Conservation (phyloP, 2,888 invertebrate species). For the Theodoxus fluviatilis region DNA sequence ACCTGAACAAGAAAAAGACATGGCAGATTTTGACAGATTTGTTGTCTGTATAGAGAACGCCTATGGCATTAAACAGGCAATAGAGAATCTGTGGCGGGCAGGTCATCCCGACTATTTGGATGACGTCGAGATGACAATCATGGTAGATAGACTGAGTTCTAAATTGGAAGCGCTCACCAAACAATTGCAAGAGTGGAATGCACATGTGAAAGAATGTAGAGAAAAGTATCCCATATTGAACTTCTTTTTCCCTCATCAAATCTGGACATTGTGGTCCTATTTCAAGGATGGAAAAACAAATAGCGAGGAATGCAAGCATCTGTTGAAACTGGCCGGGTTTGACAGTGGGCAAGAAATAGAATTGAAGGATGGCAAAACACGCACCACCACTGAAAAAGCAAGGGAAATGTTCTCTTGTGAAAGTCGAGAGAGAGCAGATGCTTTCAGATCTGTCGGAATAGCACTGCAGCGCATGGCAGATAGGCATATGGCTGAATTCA, state of each 20-base stretch:
- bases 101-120: constrained; percentile 14
- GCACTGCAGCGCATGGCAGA: too few relatives aligned
- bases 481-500: constrained; percentile 32
- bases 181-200: constrained; percentile 32
- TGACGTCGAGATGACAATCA: background rate
- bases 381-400: too few relatives aligned
- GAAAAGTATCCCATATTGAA: constrained; percentile 35
- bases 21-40: constrained; percentile 18
- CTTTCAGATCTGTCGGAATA: background rate
- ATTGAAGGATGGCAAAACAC: background rate
- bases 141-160: constrained; percentile 10
- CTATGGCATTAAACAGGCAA: background rate
- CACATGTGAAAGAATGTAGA: constrained; percentile 27
- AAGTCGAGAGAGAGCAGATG: too few relatives aligned
- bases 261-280: constrained; percentile 33
- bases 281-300: constrained; percentile 27
- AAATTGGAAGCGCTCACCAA: constrained; percentile 6
- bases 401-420: too few relatives aligned
- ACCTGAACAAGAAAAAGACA: constrained; percentile 1
- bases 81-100: constrained; percentile 8
- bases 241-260: constrained; percentile 37
- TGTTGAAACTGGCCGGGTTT: constrained; percentile 30
- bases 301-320: background rate
- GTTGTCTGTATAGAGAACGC: constrained; percentile 6
- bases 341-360: constrained; percentile 8